Conservation (phyloP, 2,888 invertebrate genomes). For the Ormyrus nitidulus region DNA sequence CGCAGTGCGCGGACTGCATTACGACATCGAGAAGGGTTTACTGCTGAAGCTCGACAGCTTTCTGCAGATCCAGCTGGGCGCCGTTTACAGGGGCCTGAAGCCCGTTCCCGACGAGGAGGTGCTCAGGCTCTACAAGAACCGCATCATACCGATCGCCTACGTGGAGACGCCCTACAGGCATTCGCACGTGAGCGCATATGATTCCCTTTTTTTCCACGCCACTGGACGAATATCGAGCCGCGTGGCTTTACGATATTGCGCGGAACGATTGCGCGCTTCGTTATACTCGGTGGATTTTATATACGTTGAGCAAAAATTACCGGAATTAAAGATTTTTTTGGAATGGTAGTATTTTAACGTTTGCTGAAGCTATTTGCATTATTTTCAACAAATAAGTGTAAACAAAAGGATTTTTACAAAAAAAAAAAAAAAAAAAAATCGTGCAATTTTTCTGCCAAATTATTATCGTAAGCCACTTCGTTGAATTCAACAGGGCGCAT, state of each 20-base stretch:
- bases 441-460: background rate
- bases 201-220: too few species aligned
- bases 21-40: slow-evolving; percentile 96
- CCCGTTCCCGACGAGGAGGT: slow-evolving; percentile 91
- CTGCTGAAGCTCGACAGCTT: slow-evolving; percentile 96
- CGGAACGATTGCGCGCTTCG: too few species aligned
- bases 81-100: slow-evolving; percentile 91
- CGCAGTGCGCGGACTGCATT: slow-evolving; percentile 97
- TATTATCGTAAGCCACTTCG: background rate
- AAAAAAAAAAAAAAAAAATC: background rate
- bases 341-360: too few species aligned
- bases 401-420: too few species aligned
- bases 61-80: slow-evolving; percentile 96
- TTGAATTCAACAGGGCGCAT: background rate
- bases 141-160: slow-evolving; percentile 90
- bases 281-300: too few species aligned
- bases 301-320: too few species aligned
- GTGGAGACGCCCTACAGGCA: slow-evolving; percentile 87
- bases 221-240: too few species aligned
- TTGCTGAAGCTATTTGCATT: too few species aligned
- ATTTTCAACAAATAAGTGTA: too few species aligned
- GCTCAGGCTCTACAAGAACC: slow-evolving; percentile 87
- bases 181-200: slow-evolving; percentile 79
- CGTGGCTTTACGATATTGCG: too few species aligned
- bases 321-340: too few species aligned